A percentile compares a stretch with the other conserved stretches of the same genome.
Conservation (phyloP, 2,888 invertebrate species). For the Holacanthella duospinosa region DNA sequence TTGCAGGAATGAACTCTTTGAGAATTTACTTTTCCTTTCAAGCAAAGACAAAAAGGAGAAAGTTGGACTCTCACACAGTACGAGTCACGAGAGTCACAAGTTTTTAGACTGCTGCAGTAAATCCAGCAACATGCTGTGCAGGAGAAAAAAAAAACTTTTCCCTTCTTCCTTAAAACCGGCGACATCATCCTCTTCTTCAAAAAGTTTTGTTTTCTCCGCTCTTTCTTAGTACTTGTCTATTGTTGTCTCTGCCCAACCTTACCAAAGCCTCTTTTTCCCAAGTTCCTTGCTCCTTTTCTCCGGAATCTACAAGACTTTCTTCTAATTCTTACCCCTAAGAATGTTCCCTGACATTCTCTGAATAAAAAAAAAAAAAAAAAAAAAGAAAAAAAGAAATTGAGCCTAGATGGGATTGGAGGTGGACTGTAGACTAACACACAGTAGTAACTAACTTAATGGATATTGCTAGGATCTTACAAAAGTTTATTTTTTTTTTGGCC, state of each 20-base stretch:
- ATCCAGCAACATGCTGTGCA: constrained; percentile 2
- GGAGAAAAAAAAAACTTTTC: neutral
- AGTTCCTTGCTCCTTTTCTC: neutral
- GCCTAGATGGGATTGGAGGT: no score
- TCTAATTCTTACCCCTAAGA: no score
- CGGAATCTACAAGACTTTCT: neutral
- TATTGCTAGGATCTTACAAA: no score
- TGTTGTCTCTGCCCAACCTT: neutral
- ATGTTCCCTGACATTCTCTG: no score
- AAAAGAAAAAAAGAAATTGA: no score
- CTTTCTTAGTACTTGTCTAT: neutral
- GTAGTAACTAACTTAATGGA: no score
- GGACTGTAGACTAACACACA: no score
- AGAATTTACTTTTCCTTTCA: constrained; percentile 5
- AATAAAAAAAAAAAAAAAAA: no score
- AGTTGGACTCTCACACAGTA: neutral
- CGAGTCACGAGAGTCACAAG: constrained; percentile 1
- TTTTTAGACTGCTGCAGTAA: neutral
- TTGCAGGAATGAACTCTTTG: neutral
- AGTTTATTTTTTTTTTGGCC: no score
- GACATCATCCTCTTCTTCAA: neutral
- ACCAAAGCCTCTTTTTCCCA: neutral
- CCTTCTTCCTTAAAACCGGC: neutral
- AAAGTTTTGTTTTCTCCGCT: constrained; percentile 1
- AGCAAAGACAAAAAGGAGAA: neutral